Base-by-base conservation (phyloP, 2,113 vertebrate species). In the Bufo gargarizans region DNA sequence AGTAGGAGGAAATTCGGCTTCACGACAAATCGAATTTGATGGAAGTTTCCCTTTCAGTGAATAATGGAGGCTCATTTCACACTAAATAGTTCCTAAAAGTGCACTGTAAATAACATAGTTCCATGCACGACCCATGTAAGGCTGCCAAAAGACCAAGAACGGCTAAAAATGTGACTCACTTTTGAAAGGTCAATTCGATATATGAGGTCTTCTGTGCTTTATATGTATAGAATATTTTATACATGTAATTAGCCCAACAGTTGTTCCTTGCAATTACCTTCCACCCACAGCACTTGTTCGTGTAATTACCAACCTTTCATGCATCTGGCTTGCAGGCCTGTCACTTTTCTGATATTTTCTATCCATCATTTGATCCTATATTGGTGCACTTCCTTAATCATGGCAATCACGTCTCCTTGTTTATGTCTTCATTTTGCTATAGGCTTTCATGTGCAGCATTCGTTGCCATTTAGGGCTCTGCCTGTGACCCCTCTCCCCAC, bases 401-500 rank as follows among this genome's bases (percentile, higher is more conserved):
- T 82, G 9, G 33, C 22, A 81, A 59, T 81, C 33, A 61, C 56
- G 16, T 83, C n/a, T 83, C 79, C 45, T 19, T 82, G 58, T 82
- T 82, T 82, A 83, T 55, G 47, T 69, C 63, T 80, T 77, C 58
- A 67, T 83, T 79, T 45, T 71, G 77, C 65, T 69, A 69, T 43
- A 58, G 58, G 20, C 22, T 71, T 56, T 80, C 47, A 79, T 80
- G 45, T 55, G 17, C 55, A 72, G 50, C 22, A 85, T 72, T 77
- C 43, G 55, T n/a, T 71, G 13, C 85, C 77, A 78, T 50, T 87
- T 67, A 50, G 16, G 77, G 85, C 43, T 78, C 85, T 86, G 59
- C 61, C 77, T 87, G 58, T 87, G 55, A 56, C 85, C 77, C 67
- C 65, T 72, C 78, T 87, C 77, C 17, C 33, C 61, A 67, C n/a